Conservation (phyloP, 2,113 vertebrate genomes). For the Coptodon bakossiorum region DNA sequence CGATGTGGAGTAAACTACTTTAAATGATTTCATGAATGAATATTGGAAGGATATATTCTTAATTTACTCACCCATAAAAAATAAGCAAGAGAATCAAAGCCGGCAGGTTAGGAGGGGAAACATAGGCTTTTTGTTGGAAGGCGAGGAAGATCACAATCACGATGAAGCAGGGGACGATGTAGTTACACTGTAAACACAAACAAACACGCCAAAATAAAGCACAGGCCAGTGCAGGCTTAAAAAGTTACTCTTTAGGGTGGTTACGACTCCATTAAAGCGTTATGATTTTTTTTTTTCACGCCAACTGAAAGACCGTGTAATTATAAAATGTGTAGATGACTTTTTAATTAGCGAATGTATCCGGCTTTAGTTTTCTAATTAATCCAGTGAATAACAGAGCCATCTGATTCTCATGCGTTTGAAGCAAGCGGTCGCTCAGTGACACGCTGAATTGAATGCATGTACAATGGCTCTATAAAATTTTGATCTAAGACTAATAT, state of each 20-base stretch:
- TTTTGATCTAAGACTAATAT: neutral
- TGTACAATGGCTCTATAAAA: neutral
- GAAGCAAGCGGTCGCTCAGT: neutral
- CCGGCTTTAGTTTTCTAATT: conserved; percentile 5
- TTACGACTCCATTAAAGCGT: neutral
- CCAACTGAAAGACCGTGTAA: neutral
- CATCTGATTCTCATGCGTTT: neutral
- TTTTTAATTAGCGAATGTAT: conserved; percentile 43
- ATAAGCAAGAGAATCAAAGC: conserved; percentile 87
- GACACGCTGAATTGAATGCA: neutral
- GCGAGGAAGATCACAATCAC: conserved; percentile 95
- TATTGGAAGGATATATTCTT: neutral
- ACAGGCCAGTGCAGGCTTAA: neutral
- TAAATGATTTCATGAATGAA: neutral
- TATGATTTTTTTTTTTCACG: neutral
- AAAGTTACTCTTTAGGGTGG: neutral
- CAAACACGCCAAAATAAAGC: neutral
- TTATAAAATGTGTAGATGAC: conserved; percentile 13
- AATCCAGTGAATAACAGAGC: neutral
- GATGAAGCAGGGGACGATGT: conserved; percentile 84
- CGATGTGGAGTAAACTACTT: neutral
- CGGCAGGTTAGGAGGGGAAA: conserved; percentile 89
- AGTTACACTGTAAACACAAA: conserved; percentile 83
- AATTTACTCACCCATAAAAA: conserved; percentile 85
- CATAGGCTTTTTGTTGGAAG: conserved; percentile 96